Evolutionary conservation across 2,797 vertebrate species (phyloP).

Genomic region (Hypotaenidia okinawae): DNA sequence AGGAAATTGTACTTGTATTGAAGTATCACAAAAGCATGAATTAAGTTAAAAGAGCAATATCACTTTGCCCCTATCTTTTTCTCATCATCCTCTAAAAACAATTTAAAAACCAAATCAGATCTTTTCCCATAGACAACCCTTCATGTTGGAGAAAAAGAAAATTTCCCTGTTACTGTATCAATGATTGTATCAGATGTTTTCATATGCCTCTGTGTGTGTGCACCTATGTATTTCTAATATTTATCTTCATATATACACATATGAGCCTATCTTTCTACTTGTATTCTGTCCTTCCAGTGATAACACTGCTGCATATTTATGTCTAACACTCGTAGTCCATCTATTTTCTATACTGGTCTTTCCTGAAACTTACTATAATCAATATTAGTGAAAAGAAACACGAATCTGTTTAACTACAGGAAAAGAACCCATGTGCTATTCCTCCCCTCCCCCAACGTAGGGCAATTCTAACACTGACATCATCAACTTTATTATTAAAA

Average conservation of each 20-base stretch:
- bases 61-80: neutral
- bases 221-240: neutral
- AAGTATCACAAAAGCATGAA: neutral
- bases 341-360: neutral
- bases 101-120: neutral
- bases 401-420: neutral
- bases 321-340: neutral
- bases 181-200: neutral
- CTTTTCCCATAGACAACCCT: neutral
- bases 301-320: neutral
- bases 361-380: neutral
- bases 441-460: fast-evolving
- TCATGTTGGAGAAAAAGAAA: neutral
- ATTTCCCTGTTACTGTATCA: neutral
- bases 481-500: neutral
- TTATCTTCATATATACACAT: neutral
- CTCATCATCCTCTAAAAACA: neutral
- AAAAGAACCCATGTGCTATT: neutral
- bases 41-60: neutral
- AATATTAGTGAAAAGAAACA: neutral
- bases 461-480: neutral
- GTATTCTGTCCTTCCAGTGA: neutral
- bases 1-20: neutral
- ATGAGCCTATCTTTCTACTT: neutral
- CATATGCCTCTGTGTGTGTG: neutral